Conservation (phyloP, 2,797 vertebrate genomes). For the Atherinosoma microstoma region DNA sequence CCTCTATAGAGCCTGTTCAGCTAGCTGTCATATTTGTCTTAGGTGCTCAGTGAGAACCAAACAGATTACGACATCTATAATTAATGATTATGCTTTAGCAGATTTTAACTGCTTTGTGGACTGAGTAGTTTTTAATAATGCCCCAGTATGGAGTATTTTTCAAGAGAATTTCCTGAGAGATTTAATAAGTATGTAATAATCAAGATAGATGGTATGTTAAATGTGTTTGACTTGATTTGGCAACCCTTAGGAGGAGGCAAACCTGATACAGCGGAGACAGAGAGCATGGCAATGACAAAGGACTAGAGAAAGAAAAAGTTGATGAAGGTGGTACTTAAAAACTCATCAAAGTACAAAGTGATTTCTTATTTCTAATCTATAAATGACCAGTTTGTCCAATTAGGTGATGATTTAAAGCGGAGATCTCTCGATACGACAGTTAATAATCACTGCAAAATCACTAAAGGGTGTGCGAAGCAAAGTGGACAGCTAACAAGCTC, state of each 20-base stretch:
- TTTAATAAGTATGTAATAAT: slow-evolving; percentile 57
- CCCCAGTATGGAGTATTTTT: slow-evolving; percentile 23
- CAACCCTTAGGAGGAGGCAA: slow-evolving; percentile 16
- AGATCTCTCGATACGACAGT: slow-evolving; percentile 58
- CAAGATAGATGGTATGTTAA: slow-evolving; percentile 55
- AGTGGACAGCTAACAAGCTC: slow-evolving; percentile 54
- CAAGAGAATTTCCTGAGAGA: slow-evolving; percentile 49
- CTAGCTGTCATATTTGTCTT: slow-evolving; percentile 27
- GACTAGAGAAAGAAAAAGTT: slow-evolving; percentile 23
- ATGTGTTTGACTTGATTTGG: slow-evolving; percentile 61
- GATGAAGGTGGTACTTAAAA: slow-evolving; percentile 7
- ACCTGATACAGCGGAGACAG: not conserved
- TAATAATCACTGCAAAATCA: slow-evolving; percentile 65
- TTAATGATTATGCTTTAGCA: slow-evolving; percentile 56
- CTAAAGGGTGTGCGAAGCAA: slow-evolving; percentile 45
- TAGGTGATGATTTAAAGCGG: slow-evolving; percentile 61
- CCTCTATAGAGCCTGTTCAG: slow-evolving; percentile 13
- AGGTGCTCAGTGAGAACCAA: slow-evolving; percentile 20
- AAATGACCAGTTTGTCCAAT: slow-evolving; percentile 55
- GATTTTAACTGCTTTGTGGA: slow-evolving; percentile 57
- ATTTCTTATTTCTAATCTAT: slow-evolving; percentile 57
- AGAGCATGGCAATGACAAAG: slow-evolving; percentile 31
- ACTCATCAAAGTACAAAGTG: slow-evolving; percentile 34
- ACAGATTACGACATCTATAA: slow-evolving; percentile 38
- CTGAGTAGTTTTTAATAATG: slow-evolving; percentile 67